Evolutionary conservation across 2,888 invertebrate genomes (phyloP), one percentile per base, ranked within the genome.

Genomic region (Dorcus parallelipipedus): DNA sequence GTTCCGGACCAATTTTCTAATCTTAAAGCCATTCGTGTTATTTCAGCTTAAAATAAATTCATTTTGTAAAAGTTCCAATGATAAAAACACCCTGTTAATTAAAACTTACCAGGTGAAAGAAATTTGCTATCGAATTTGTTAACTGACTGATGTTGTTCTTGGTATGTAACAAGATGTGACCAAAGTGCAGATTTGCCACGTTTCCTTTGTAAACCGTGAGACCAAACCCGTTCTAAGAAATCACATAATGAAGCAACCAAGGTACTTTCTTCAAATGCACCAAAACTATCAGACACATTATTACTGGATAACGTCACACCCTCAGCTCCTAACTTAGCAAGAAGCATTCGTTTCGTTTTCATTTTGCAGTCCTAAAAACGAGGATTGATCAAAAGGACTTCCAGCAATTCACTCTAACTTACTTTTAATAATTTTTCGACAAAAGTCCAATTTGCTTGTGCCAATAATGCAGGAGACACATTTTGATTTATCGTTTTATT

Each of bases 281-380:
- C 83, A n/a, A 83, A 76, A 26, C 81, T 84, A 49, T 95, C 93
- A 45, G 71, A 69, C 3, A 90, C 89, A 42, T 90, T 90, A 64
- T 97, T 91, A 9, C 97, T 97, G 1, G 78, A 77, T 62, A 98
- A 79, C 50, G 95, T 96, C 1, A 94, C 91, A 8, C 97, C 98
- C 82, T 99, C 99, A 3, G 89, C 91, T 1, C 98, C 98, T 91
- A 99, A 92, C 82, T 99, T 99, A 73, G 97, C 97, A n/a, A 99
- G 87, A 39, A 99, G 82, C 96, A 99, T 97, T 66, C 97, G 84
- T 80, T 99, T 99, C 1, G 98, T 99, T 85, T 97, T 92, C 52
- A 89, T 88, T 81, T 94, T 94, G 69, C 93, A 93, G 77, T 94
- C 94, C 92, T 93, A 54, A 49, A 69, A 67, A 52, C 14, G 41